These are phyloP conservation scores for Zoanthus sociatus DNA, from an alignment of 92 coral and sea anemone species.

Conservation along the genomic window DNA sequence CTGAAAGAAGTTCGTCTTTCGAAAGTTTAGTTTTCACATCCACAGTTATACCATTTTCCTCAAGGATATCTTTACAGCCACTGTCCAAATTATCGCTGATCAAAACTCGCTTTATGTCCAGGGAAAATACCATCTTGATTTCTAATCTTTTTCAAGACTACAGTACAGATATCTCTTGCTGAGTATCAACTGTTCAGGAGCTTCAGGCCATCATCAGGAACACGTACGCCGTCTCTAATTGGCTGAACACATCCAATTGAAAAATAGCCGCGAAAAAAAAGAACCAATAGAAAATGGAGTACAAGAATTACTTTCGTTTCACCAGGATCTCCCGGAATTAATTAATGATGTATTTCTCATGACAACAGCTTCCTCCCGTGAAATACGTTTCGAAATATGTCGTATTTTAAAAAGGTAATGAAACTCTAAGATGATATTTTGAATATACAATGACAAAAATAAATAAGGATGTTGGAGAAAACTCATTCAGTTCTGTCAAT, in stretches of 20 bases:
- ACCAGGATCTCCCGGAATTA: no score
- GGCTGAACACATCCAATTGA: constrained; percentile 2
- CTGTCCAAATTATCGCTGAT: constrained; percentile 91
- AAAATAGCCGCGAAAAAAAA: constrained; percentile 35
- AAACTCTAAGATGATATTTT: no score
- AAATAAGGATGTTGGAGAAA: no score
- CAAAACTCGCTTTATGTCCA: constrained; percentile 88
- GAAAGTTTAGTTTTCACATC: constrained; percentile 90
- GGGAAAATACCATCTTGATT: constrained; percentile 75
- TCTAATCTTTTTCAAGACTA: not conserved
- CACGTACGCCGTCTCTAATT: constrained; percentile 11
- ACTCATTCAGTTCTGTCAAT: no score
- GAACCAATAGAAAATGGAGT: not conserved
- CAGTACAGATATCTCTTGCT: not conserved
- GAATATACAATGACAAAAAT: no score
- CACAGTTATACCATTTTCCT: constrained; percentile 81
- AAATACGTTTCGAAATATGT: no score
- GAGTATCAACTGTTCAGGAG: not conserved
- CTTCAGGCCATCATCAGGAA: not conserved
- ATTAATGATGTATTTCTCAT: no score
- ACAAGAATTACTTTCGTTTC: no score
- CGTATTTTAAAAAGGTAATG: no score
- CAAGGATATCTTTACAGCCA: constrained; percentile 88
- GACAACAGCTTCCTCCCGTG: no score
- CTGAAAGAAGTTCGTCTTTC: constrained; percentile 86